Evolutionary conservation across 2,888 invertebrate genomes (phyloP), one percentile per base, ranked within the genome.

Genomic region (Ditula angustiorana): DNA sequence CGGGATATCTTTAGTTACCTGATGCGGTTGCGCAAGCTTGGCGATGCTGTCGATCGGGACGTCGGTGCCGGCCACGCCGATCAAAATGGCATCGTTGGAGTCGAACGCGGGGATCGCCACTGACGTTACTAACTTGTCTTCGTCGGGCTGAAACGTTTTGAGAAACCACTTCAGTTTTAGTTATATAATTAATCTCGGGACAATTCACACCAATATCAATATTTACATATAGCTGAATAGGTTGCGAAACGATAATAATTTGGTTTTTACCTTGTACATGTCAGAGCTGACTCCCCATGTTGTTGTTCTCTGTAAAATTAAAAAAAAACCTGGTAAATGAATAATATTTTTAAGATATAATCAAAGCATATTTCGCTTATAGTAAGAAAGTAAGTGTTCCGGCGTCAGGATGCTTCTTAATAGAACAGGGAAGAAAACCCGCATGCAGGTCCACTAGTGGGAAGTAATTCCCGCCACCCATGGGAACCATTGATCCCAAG

Each of bases 11-110:
- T 30, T 5, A 30, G 7, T 7, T 5, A 97, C 96, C 95, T 99
- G 96, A 80, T 97, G 96, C 0, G 98, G 97, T 69, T 98, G 95
- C 0, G 98, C 97, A 30, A 98, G 93, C 86, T 97, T 96, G 58
- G 96, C 95, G 60, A 99, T 96, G 81, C 99, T 98, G 75, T 97
- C 96, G 5, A 99, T 96, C 0, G 98, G 98, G 28, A 99, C 96
- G 81, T 98, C 98, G 0, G 99, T 98, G 0, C 98, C 99, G 1
- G 98, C 98, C 2, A 99, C 98, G 0, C 99, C 99, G 26, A 99
- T 93, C 55, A 99, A 90, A 74, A 96, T 95, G 0, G 98, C 97
- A 71, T 94, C 93, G 70, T 92, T 87, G 67, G 94, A 95, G 87
- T 98, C 97, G 81, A 97, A 98, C 0, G 98, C 98, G 0, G 99